Conservation (phyloP, 2,113 vertebrate species). For the Percopsis transmontana region DNA sequence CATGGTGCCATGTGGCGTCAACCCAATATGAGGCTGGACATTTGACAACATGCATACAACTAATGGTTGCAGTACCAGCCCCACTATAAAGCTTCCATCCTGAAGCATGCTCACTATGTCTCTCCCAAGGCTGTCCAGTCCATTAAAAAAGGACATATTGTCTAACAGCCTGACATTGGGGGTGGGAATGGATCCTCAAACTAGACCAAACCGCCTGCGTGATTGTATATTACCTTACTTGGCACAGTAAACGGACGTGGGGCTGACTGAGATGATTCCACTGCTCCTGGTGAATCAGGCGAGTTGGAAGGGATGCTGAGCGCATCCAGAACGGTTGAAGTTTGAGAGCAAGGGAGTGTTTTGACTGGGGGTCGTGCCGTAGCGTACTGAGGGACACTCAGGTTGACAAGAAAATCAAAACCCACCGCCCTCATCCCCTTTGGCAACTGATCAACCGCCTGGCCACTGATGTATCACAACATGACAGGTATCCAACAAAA, state of each 20-base stretch:
- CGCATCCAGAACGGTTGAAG: conserved; percentile 30
- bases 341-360: conserved; percentile 19
- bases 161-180: conserved; percentile 3
- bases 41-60: conserved; percentile 28
- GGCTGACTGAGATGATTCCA: conserved; percentile 69
- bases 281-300: conserved; percentile 50
- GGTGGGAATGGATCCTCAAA: conserved; percentile 2
- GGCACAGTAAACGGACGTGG: conserved; percentile 24
- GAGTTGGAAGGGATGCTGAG: conserved; percentile 23
- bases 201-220: conserved; percentile 5
- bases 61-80: conserved; percentile 21
- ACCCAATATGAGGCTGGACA: conserved; percentile 15
- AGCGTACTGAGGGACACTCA: conserved; percentile 27
- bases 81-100: background rate
- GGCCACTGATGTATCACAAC: conserved; percentile 28
- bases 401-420: conserved; percentile 33
- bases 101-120: background rate
- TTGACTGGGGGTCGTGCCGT: conserved; percentile 27
- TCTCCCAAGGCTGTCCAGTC: background rate
- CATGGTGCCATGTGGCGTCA: conserved; percentile 5
- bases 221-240: conserved; percentile 25
- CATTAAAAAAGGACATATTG: background rate
- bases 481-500: conserved; percentile 19
- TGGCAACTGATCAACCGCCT: conserved; percentile 58
- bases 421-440: conserved; percentile 41